Conservation (phyloP, 2,888 invertebrate genomes). For the Smittia aterrima region DNA sequence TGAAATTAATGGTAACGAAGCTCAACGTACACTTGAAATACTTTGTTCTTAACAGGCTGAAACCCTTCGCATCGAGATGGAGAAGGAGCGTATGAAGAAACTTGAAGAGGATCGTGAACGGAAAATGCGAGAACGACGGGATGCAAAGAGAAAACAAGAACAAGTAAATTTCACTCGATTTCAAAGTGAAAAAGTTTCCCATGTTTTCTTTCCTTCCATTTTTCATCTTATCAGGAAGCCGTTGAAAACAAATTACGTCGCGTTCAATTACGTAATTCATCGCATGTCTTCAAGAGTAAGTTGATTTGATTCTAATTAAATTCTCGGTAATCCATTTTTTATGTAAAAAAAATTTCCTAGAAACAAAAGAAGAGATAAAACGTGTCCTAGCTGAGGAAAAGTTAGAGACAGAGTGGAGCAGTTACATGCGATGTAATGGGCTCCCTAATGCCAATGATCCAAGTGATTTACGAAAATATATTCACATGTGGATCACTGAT, state of each 20-base stretch:
- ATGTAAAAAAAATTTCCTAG: too few relatives aligned
- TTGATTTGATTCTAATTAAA: not conserved
- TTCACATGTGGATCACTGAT: conserved; percentile 52
- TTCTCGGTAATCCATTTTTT: not conserved
- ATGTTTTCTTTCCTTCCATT: too few relatives aligned
- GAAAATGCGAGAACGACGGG: conserved; percentile 51
- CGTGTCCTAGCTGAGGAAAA: conserved; percentile 48
- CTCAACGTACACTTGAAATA: too few relatives aligned
- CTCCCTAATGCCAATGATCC: conserved; percentile 52
- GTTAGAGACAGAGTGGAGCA: conserved; percentile 51
- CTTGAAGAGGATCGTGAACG: conserved; percentile 45
- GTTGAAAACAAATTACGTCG: conserved; percentile 51
- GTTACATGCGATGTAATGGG: conserved; percentile 54
- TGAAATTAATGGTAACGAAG: too few relatives aligned
- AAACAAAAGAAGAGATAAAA: conserved; percentile 48
- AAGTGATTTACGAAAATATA: conserved; percentile 52
- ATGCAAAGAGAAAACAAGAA: conserved; percentile 51
- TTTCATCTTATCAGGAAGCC: too few relatives aligned
- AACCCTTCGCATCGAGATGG: conserved; percentile 53
- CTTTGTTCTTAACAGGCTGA: conserved; percentile 55
- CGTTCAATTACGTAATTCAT: conserved; percentile 51
- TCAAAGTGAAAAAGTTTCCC: too few relatives aligned
- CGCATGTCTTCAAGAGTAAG: conserved; percentile 48
- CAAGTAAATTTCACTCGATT: too few relatives aligned
- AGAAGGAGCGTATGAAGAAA: conserved; percentile 47